Conservation (phyloP, 2,113 vertebrate species). For the Cercocebus atys region DNA sequence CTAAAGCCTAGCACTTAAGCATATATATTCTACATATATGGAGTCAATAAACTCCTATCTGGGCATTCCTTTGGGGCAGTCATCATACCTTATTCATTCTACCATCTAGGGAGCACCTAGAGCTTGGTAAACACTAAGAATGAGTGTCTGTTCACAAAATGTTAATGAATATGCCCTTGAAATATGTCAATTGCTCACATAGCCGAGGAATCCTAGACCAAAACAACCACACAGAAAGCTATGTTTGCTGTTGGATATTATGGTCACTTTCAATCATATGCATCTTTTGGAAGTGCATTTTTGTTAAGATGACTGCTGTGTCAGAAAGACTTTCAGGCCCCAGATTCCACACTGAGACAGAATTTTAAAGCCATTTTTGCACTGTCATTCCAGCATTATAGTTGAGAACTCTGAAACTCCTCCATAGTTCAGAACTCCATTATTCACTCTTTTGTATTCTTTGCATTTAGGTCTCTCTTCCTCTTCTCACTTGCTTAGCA, state of each 20-base stretch:
- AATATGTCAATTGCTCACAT: background rate
- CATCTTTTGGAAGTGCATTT: background rate
- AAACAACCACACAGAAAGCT: background rate
- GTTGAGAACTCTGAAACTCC: background rate
- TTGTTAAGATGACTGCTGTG: background rate
- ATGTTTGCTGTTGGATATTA: background rate
- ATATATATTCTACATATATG: background rate
- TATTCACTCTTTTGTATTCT: background rate
- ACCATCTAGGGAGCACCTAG: background rate
- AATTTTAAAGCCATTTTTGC: background rate
- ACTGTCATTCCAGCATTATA: background rate
- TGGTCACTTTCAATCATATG: background rate
- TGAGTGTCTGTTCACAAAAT: background rate
- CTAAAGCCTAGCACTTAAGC: background rate
- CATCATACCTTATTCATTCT: background rate
- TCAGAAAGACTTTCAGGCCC: background rate
- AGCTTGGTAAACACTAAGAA: background rate
- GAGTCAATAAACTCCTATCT: background rate
- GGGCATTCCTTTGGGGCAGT: background rate
- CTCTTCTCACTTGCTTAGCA: background rate
- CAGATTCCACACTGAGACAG: background rate
- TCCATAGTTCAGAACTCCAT: background rate
- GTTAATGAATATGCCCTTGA: background rate
- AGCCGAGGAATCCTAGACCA: background rate
- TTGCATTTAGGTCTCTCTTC: background rate